phyloP scores from a whole-genome alignment of 2,113 vertebrate genomes.

The Amphilophus citrinellus region DNA sequence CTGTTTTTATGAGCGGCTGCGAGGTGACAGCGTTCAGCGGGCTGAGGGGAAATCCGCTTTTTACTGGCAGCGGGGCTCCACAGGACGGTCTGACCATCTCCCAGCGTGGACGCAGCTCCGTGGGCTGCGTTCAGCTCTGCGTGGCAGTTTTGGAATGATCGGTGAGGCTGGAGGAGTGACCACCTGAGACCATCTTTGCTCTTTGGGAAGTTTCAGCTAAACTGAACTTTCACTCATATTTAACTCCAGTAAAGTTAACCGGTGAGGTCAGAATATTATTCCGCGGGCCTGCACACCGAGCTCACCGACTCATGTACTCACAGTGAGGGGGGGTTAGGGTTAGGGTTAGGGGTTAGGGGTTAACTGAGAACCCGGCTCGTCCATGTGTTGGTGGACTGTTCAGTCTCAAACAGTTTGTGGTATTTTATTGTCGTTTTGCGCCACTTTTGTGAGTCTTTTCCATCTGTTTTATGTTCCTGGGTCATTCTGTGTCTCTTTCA shows the following conservation, averaged over 20 bases:
- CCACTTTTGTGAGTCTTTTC: not conserved
- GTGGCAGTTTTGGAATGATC: not conserved
- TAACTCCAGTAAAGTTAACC: not conserved
- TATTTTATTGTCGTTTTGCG: not conserved
- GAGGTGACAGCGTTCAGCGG: not conserved
- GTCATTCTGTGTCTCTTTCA: not conserved
- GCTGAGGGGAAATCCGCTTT: constrained; percentile 50
- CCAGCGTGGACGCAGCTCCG: not conserved
- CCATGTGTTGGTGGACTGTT: not conserved
- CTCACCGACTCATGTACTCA: too few relatives aligned
- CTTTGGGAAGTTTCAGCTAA: not conserved
- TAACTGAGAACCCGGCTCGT: too few relatives aligned
- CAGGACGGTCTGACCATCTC: not conserved
- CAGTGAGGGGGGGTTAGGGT: too few relatives aligned
- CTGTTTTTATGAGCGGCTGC: not conserved
- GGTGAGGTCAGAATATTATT: not conserved
- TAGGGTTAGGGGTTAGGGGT: too few relatives aligned
- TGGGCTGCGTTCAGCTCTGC: too few relatives aligned
- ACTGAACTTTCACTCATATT: not conserved
- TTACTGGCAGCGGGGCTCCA: constrained; percentile 10
- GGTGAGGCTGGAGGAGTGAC: too few relatives aligned
- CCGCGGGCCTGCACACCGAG: not conserved
- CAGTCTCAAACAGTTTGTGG: not conserved
- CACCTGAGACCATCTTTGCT: too few relatives aligned
- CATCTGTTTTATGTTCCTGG: not conserved